Conservation (phyloP, 2,888 invertebrate species). For the Ochropleura leucogaster region DNA sequence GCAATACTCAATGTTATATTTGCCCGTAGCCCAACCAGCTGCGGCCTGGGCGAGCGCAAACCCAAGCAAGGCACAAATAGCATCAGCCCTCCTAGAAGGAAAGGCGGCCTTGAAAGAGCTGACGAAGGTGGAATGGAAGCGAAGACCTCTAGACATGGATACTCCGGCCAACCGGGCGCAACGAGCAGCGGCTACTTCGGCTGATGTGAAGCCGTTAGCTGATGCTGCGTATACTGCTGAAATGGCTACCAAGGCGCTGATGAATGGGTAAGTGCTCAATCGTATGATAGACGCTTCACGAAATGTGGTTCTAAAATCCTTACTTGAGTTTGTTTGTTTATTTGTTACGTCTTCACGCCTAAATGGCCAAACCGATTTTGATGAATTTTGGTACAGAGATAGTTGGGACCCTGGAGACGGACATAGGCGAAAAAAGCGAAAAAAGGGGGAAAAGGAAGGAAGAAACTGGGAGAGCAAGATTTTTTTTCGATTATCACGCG, state of each 20-base stretch:
- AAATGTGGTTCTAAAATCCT: background rate
- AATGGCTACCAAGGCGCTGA: slow-evolving; percentile 92
- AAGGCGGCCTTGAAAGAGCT: slow-evolving; percentile 90
- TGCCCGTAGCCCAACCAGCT: slow-evolving; percentile 71
- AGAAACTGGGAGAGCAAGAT: no score
- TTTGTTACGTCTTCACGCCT: no score
- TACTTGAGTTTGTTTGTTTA: no score
- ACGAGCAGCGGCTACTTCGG: slow-evolving; percentile 92
- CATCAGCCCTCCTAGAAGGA: slow-evolving; percentile 89
- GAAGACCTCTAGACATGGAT: slow-evolving; percentile 85
- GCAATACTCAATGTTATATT: background rate
- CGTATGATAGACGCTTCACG: background rate
- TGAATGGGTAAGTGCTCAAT: slow-evolving; percentile 79
- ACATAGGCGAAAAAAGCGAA: no score
- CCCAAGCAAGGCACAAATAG: slow-evolving; percentile 81
- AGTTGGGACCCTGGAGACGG: no score
- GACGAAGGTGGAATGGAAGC: slow-evolving; percentile 88
- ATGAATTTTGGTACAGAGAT: no score
- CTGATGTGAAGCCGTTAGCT: slow-evolving; percentile 91
- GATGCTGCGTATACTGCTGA: slow-evolving; percentile 93
- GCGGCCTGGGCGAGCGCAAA: slow-evolving; percentile 72
- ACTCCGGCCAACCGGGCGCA: slow-evolving; percentile 93
- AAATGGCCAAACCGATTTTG: no score
- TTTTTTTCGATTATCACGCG: no score
- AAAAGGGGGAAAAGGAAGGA: no score